Evolutionary conservation across 2,888 invertebrate genomes (phyloP), one percentile per base, ranked within the genome.

Genomic region (Sesia bembeciformis): DNA sequence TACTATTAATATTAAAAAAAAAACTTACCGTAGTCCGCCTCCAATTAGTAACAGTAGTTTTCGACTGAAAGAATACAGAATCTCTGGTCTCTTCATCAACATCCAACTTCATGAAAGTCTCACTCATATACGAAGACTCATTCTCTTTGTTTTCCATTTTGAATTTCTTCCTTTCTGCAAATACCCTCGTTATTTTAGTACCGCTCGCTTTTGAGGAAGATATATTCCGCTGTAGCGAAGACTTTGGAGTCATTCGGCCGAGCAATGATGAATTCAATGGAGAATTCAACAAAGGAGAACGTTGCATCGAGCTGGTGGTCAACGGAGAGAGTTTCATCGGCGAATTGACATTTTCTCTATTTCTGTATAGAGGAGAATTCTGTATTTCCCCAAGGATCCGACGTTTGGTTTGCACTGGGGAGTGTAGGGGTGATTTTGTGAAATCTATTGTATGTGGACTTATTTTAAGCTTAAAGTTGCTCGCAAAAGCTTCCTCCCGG

Each of bases 61-160:
- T 50, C 4, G 39, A 39, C 38, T 50, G 50, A 53, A 69, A 65
- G 56, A 78, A 82, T 0, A 75, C 63, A 46, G 81, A 84, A 43
- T 86, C 87, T n/a, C 84, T 75, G 0, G 88, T 66, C 38, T 87
- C 86, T n/a, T 87, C 88, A 42, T 84, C 85, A 2, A 81, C 64
- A 46, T 83, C 83, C 39, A 84, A 58, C 52, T 81, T 84, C 3
- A 77, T 61, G 40, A 76, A 79, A 0, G 72, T 78, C 52, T 78
- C 74, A 43, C 68, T 74, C 5, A 74, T 70, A 1, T 71, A 55
- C 0, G 58, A 56, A 53, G 57, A 58, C 4, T 72, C 66, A 60
- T 84, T 84, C 66, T 84, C 84, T n/a, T 85, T 86, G 56, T 85
- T 82, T 0, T 74, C 70, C 74, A 78, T 80, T 58, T 80, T 87